Conservation (phyloP, 2,113 vertebrate species). For the Pardalotus punctatus region DNA sequence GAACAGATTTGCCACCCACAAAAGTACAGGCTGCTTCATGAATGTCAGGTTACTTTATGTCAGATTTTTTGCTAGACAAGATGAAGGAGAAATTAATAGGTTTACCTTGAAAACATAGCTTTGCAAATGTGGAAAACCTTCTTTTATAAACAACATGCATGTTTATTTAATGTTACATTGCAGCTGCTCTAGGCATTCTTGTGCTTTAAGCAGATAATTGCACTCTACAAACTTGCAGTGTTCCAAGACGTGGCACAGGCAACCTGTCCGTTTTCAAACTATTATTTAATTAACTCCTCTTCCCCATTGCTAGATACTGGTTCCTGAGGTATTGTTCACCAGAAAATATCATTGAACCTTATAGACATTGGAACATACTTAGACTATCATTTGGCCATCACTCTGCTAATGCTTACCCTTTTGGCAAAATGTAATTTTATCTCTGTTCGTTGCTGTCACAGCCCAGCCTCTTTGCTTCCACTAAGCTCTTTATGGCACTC, state of each 20-base stretch:
- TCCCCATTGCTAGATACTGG: neutral
- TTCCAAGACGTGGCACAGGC: neutral
- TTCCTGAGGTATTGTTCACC: neutral
- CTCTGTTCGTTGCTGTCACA: neutral
- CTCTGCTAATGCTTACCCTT: neutral
- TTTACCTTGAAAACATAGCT: neutral
- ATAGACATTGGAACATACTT: neutral
- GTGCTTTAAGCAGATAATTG: neutral
- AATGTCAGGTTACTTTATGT: neutral
- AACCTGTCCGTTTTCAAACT: neutral
- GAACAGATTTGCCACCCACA: slow-evolving; percentile 55
- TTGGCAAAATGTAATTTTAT: neutral
- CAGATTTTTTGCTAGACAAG: neutral
- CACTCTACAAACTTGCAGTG: neutral
- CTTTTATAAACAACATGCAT: neutral
- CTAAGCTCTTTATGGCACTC: neutral
- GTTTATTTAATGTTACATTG: neutral
- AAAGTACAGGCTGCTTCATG: slow-evolving; percentile 21
- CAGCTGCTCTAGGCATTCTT: neutral
- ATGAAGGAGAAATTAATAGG: neutral
- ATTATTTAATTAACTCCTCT: neutral
- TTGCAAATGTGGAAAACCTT: neutral
- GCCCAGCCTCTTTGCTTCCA: neutral
- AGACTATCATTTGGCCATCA: neutral
- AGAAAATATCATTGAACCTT: neutral